Evolutionary conservation across 2,113 vertebrate species (phyloP), one percentile per base, ranked within the genome.

Genomic region (Emydura subglobosa): DNA sequence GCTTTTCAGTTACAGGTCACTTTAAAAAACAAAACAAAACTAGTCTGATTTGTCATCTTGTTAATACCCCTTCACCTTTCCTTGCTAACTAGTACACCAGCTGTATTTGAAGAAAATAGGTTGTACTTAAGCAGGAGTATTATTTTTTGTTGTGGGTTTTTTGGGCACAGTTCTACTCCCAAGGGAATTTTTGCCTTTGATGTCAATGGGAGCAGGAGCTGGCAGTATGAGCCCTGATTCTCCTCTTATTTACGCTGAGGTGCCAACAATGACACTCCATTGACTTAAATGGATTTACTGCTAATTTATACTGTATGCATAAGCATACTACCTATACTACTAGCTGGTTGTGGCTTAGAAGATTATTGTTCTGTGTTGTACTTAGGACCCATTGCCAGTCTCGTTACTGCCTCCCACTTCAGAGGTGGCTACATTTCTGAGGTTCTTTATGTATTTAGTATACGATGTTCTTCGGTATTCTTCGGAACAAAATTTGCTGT

Each of bases 281-380:
- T 88, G 42, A 90, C 34, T 91, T 89, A 34, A 22, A 42, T 83
- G 59, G 13, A 81, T 93, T 94, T 94, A 90, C 27, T 95, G 24
- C 13, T 42, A 82, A 4, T 89, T 94, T 83, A 42, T 50, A 34
- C 29, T 53, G 5, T 44, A 21, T 68, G 51, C 14, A 5, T 34
- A 50, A 86, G 76, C 31, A 50, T 82, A 68, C 55, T 86, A 39
- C 49, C 44, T 53, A 42, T 54, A 8, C 6, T 72, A 19, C 17
- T 49, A 55, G 24, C 59, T 92, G 80, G 44, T 51, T 94, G 78
- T 61, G 90, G 65, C 17, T n/a, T 68, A 25, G 5, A 3, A 59
- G 42, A 42, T 11, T 10, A 27, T 2, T 59, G 19, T 68, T 65
- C 54, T 90, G 54, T 24, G 13, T 11, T 76, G 2, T 79, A 29